Evolutionary conservation across 2,797 vertebrate genomes (phyloP).

Genomic region (Cossypha caffra): DNA sequence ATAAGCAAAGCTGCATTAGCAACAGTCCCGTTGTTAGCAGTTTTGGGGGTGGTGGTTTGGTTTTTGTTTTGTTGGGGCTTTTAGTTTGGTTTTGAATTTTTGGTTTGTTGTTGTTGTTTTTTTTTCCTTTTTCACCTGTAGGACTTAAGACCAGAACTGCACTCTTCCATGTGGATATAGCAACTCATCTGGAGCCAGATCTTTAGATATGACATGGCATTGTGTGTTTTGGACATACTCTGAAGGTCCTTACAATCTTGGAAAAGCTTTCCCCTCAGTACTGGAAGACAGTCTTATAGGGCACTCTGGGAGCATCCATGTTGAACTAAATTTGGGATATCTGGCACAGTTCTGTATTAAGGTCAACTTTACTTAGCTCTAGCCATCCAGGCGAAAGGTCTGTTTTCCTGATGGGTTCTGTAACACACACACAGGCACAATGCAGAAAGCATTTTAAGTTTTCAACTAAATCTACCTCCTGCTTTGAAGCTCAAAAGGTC

Average conservation of each 20-base stretch:
- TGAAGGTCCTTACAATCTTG: neutral
- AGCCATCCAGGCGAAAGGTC: neutral
- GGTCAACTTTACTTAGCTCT: constrained; percentile 27
- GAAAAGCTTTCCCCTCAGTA: neutral
- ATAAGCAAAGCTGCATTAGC: neutral
- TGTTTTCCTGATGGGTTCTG: neutral
- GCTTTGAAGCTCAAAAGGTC: constrained; percentile 44
- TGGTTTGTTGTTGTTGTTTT: neutral
- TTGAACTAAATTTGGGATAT: constrained; percentile 15
- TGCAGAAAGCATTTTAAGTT: neutral
- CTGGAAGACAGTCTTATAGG: neutral
- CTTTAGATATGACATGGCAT: neutral
- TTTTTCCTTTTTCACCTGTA: neutral
- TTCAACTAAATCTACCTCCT: constrained; percentile 25
- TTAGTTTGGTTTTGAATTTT: neutral
- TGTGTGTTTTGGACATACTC: neutral
- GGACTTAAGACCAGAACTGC: neutral
- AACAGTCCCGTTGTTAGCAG: neutral
- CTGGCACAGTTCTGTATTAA: constrained; percentile 34
- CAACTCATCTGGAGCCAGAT: neutral
- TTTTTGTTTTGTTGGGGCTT: neutral
- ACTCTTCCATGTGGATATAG: neutral
- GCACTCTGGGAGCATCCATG: neutral
- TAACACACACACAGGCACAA: neutral
- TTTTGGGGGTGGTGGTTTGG: neutral